These are phyloP conservation scores for Pipistrellus pygmaeus DNA, from an alignment of 2,797 vertebrate genomes.

Conservation along the genomic window DNA sequence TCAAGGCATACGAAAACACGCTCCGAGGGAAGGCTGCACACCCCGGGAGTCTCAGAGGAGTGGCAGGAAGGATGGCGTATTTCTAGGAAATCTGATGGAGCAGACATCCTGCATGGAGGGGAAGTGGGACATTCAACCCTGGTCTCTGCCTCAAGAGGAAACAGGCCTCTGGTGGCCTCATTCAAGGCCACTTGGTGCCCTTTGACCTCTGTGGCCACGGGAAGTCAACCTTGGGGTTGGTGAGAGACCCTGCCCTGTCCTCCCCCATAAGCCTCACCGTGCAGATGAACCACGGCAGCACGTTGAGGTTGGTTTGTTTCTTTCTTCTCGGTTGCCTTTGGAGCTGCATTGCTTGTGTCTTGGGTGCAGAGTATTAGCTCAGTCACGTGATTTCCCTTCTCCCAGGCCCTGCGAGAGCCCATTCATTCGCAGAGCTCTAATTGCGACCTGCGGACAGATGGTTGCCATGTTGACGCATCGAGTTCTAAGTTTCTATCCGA, in stretches of 20 bases:
- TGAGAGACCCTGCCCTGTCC: background rate
- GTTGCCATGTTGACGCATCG: background rate
- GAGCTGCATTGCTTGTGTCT: background rate
- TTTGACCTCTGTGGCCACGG: too few species aligned
- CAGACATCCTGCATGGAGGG: background rate
- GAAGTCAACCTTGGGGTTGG: background rate
- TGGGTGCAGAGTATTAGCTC: background rate
- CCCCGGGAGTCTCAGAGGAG: background rate
- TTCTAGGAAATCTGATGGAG: background rate
- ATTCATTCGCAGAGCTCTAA: background rate
- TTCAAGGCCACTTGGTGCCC: background rate
- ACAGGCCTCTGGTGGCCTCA: accelerated
- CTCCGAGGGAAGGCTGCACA: background rate
- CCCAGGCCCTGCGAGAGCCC: background rate
- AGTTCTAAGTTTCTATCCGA: background rate
- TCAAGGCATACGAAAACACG: background rate
- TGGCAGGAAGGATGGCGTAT: background rate
- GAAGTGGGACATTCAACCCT: background rate
- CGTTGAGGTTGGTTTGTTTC: background rate
- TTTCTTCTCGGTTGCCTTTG: background rate
- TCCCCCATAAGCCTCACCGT: too few species aligned
- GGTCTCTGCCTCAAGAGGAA: background rate
- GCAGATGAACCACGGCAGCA: background rate
- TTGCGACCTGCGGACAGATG: background rate
- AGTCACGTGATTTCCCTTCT: background rate